phyloP scores from a whole-genome alignment of 2,888 invertebrate genomes.

The Eilema griseolum region DNA sequence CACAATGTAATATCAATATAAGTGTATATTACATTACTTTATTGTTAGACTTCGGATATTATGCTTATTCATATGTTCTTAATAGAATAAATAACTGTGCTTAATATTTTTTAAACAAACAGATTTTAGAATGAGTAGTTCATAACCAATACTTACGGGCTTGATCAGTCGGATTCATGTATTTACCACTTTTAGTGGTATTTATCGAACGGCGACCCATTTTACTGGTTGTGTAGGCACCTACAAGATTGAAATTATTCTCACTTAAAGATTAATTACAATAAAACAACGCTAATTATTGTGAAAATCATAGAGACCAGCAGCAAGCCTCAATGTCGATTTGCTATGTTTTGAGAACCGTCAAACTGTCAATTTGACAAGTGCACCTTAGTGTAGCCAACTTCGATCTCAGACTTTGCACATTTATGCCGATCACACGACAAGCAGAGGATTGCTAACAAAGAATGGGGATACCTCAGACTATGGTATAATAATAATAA shows the following conservation, averaged over 20 bases:
- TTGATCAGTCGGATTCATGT: constrained; percentile 99
- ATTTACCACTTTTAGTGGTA: constrained; percentile 99
- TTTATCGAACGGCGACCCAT: constrained; percentile 99
- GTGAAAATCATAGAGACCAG: neutral
- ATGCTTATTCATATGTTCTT: neutral
- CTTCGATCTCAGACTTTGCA: no score
- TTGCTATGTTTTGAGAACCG: neutral
- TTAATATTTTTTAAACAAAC: neutral
- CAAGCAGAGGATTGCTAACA: no score
- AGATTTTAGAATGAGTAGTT: neutral
- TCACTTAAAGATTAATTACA: neutral
- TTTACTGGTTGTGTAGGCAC: constrained; percentile 58
- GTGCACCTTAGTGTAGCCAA: neutral
- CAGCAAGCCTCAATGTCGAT: neutral
- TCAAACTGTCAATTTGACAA: no score
- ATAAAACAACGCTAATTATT: neutral
- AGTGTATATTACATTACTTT: neutral
- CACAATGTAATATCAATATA: neutral
- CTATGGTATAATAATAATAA: no score
- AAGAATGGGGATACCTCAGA: no score
- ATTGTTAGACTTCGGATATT: neutral
- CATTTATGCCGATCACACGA: no score
- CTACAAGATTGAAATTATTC: constrained; percentile 12
- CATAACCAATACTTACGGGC: constrained; percentile 92
- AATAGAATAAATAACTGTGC: neutral